Evolutionary conservation across 2,888 invertebrate genomes (phyloP).

Genomic region (Psylliodes chrysocephalus): DNA sequence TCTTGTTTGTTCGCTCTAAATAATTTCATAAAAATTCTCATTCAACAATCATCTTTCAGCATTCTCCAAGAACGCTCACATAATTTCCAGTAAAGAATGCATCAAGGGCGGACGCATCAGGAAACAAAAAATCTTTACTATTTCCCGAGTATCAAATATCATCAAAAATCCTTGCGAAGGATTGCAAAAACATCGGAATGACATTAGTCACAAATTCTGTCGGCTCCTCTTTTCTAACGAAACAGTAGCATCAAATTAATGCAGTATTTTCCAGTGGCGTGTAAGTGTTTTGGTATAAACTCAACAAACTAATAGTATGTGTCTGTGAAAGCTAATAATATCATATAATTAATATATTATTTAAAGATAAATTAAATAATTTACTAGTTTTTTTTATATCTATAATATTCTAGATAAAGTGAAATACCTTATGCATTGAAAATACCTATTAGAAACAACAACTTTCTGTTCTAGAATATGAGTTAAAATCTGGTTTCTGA

Average conservation of each 20-base stretch:
- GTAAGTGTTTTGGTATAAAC: background rate
- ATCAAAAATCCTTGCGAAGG: constrained; percentile 30
- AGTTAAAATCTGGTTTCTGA: no score
- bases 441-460: no score
- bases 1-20: no score
- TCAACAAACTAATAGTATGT: no score
- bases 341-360: no score
- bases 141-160: constrained; percentile 34
- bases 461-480: no score
- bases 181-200: constrained; percentile 44
- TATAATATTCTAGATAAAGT: no score
- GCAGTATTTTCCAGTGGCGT: constrained; percentile 28
- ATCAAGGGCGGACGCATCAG: background rate
- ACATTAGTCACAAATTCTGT: constrained; percentile 44
- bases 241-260: constrained; percentile 45
- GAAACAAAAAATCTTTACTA: constrained; percentile 21
- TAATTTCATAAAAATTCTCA: background rate
- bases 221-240: constrained; percentile 38
- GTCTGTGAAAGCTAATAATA: no score
- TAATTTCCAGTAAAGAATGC: constrained; percentile 12
- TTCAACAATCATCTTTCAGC: background rate
- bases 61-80: constrained; percentile 3
- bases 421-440: no score
- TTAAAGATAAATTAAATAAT: no score
- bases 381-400: no score